Conservation (phyloP, 2,888 invertebrate species). For the Cryptocheilus praepositus region DNA sequence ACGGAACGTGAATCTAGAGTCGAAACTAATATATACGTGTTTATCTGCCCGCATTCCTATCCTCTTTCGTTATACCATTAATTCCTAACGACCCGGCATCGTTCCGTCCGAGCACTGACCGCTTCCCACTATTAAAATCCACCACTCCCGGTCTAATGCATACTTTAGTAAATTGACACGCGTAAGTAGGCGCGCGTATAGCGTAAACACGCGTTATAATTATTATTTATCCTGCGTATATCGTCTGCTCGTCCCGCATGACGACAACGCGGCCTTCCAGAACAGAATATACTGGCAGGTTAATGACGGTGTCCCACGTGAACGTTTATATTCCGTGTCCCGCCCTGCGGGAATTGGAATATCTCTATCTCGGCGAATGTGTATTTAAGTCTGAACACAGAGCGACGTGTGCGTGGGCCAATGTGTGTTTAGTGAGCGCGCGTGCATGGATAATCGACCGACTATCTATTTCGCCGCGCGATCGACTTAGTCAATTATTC, state of each 20-base stretch:
- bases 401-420: slow-evolving; percentile 4
- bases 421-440: slow-evolving; percentile 5
- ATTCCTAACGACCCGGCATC: neutral
- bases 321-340: slow-evolving; percentile 12
- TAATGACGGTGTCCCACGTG: slow-evolving; percentile 64
- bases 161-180: neutral
- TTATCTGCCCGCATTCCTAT: slow-evolving; percentile 6
- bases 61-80: slow-evolving; percentile 20
- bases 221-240: slow-evolving; percentile 63
- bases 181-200: no score
- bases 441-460: neutral
- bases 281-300: slow-evolving; percentile 23
- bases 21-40: no score
- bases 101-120: slow-evolving; percentile 11
- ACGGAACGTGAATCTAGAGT: no score
- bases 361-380: slow-evolving; percentile 13
- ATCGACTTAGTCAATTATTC: slow-evolving; percentile 50
- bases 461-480: slow-evolving; percentile 18
- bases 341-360: slow-evolving; percentile 1
- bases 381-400: slow-evolving; percentile 15
- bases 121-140: no score
- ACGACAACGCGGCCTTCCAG: slow-evolving; percentile 20
- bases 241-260: slow-evolving; percentile 49
- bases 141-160: slow-evolving; percentile 17
- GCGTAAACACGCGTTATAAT: slow-evolving; percentile 49